Conservation (phyloP, 2,888 invertebrate species). For the Galeruca laticollis region DNA sequence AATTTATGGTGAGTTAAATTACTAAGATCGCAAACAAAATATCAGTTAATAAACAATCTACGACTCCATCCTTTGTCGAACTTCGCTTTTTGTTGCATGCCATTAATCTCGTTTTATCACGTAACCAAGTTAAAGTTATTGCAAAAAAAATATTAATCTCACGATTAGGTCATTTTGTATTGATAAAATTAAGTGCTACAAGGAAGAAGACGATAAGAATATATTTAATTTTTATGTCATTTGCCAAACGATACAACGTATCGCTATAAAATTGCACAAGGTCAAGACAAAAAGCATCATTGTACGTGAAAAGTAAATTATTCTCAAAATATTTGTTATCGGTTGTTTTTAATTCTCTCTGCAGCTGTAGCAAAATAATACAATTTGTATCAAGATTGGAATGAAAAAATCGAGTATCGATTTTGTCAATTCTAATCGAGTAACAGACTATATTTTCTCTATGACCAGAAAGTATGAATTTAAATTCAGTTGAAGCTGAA, state of each 20-base stretch:
- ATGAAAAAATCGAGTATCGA: too few relatives aligned
- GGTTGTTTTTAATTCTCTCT: too few relatives aligned
- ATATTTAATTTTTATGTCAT: slow-evolving; percentile 12
- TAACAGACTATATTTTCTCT: too few relatives aligned
- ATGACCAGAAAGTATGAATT: too few relatives aligned
- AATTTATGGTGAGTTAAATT: too few relatives aligned
- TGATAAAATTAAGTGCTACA: slow-evolving; percentile 7
- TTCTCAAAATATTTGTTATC: background rate
- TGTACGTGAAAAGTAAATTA: background rate
- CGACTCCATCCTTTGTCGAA: too few relatives aligned
- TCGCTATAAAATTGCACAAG: background rate
- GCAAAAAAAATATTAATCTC: background rate
- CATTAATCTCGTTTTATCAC: background rate
- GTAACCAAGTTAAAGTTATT: background rate
- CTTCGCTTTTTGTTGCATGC: background rate
- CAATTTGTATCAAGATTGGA: too few relatives aligned
- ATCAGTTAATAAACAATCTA: too few relatives aligned
- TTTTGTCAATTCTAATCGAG: too few relatives aligned
- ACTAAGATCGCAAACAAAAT: too few relatives aligned
- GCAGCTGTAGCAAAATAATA: too few relatives aligned
- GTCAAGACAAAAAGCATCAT: background rate
- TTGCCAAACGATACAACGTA: background rate
- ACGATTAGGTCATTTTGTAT: background rate
- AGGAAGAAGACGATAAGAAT: slow-evolving; percentile 19
- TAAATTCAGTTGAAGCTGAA: too few relatives aligned